Evolutionary conservation across 2,797 vertebrate species (phyloP).

Genomic region (Pitangus sulphuratus): DNA sequence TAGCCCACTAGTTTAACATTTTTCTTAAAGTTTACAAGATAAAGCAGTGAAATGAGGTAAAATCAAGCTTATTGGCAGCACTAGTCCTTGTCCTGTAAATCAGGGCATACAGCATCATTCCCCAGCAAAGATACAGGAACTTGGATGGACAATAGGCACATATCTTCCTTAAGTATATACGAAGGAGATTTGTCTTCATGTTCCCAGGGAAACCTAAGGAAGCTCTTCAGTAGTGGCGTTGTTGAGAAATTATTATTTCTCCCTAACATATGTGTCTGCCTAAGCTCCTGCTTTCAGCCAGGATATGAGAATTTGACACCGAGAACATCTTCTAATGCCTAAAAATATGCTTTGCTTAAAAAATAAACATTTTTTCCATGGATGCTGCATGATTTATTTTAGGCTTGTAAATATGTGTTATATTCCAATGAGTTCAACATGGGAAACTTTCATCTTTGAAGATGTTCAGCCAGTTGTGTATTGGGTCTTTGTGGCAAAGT

Average conservation of each 20-base stretch:
- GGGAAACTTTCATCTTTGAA: neutral
- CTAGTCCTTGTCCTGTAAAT: neutral
- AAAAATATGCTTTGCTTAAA: neutral
- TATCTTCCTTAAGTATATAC: neutral
- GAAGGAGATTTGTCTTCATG: neutral
- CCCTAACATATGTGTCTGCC: neutral
- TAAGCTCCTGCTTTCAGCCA: neutral
- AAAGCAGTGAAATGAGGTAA: neutral
- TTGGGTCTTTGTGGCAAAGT: neutral
- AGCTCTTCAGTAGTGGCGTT: rapidly evolving
- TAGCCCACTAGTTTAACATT: neutral
- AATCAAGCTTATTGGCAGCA: neutral
- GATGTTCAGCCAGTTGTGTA: neutral
- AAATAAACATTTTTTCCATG: neutral
- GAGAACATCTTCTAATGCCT: neutral
- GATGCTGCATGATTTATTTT: neutral
- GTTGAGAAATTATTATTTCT: neutral
- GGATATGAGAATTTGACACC: neutral
- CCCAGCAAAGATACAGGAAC: neutral
- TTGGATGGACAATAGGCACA: neutral
- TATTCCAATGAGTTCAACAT: neutral
- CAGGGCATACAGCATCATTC: neutral
- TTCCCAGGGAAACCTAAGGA: neutral
- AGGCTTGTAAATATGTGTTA: neutral
- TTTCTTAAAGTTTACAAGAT: neutral